These are phyloP conservation scores for Abrostola triplasia DNA, from an alignment of 2,888 invertebrate genomes.

Conservation along the genomic window DNA sequence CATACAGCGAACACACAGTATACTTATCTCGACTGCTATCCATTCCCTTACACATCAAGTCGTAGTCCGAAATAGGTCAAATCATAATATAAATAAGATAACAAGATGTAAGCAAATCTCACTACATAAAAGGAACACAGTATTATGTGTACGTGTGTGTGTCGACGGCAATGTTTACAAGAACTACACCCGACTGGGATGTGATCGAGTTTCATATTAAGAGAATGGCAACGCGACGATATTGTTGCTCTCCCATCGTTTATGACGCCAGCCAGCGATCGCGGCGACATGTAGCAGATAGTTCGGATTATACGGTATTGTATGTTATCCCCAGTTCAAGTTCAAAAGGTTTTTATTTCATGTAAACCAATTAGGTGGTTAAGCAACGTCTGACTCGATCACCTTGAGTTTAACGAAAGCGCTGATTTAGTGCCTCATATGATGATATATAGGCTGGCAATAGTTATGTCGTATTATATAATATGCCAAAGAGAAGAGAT, in stretches of 20 bases:
- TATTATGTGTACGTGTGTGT: neutral
- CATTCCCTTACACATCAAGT: neutral
- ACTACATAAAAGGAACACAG: neutral
- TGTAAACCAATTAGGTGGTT: too few species aligned
- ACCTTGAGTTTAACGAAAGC: too few species aligned
- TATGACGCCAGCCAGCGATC: neutral
- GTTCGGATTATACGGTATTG: neutral
- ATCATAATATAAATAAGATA: neutral
- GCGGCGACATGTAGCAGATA: too few species aligned
- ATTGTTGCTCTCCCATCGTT: neutral
- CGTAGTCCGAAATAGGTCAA: neutral
- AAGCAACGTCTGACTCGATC: too few species aligned
- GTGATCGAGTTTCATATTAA: slow-evolving; percentile 7
- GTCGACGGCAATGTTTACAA: neutral
- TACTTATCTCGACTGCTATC: too few species aligned
- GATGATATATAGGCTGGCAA: too few species aligned
- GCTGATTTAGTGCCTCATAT: too few species aligned
- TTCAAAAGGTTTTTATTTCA: too few species aligned
- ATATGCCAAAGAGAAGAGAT: too few species aligned
- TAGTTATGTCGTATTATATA: too few species aligned
- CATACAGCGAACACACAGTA: too few species aligned
- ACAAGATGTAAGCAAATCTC: neutral
- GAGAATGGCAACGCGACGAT: neutral
- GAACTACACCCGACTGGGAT: neutral
- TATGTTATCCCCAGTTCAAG: neutral